Percentiles rank a stretch among this genome's conserved stretches.
Evolutionary conservation across 64 coral and sea anemone genomes (phyloP).

Genomic region (Montipora cactus): DNA sequence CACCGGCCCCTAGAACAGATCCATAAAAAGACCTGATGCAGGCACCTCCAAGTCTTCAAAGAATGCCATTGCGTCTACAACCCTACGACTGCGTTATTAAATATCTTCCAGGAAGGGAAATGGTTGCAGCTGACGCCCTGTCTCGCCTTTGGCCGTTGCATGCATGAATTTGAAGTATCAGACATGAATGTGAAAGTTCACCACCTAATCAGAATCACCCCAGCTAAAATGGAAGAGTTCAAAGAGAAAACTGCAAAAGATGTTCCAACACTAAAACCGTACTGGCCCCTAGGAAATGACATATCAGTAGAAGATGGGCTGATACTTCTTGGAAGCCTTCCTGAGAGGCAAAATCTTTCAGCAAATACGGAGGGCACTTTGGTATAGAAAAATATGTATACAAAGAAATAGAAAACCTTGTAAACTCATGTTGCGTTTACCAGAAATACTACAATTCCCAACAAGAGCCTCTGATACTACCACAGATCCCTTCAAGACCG

Average conservation of each 20-base stretch:
- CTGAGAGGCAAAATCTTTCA: too few relatives aligned
- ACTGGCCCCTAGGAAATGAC: slow-evolving; percentile 30
- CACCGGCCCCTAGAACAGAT: slow-evolving; percentile 32
- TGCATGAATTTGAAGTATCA: background rate
- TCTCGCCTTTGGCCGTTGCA: background rate
- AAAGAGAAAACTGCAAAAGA: slow-evolving; percentile 37
- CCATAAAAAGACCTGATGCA: background rate
- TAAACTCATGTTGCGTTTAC: slow-evolving; percentile 1
- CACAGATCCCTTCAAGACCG: too few relatives aligned
- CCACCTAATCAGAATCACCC: slow-evolving; percentile 21
- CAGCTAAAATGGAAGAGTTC: slow-evolving; percentile 36
- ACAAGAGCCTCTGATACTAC: too few relatives aligned
- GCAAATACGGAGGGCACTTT: too few relatives aligned
- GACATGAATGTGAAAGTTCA: background rate
- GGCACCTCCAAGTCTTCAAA: background rate
- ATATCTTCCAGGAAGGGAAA: slow-evolving; percentile 10
- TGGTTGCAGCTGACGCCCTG: slow-evolving; percentile 21
- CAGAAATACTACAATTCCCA: background rate
- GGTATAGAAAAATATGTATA: slow-evolving; percentile 7
- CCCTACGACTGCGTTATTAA: background rate
- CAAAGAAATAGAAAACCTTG: too few relatives aligned
- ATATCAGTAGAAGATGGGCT: background rate
- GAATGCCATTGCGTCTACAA: background rate
- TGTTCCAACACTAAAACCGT: slow-evolving; percentile 29
- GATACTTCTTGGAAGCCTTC: too few relatives aligned